Evolutionary conservation across 2,113 vertebrate species (phyloP).

Genomic region (Podocnemis expansa): DNA sequence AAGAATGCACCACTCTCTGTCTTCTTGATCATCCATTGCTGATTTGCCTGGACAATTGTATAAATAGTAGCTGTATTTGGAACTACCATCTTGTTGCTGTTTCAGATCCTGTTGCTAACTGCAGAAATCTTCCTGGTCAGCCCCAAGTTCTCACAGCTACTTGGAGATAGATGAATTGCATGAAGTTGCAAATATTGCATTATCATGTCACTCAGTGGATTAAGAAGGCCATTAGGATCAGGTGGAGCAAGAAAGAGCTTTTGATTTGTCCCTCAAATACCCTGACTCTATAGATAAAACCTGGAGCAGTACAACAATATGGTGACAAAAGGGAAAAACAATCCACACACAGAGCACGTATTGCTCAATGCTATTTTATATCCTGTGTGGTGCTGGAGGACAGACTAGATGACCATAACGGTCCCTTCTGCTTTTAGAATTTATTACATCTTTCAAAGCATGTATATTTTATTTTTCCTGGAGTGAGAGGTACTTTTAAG

Average conservation of each 20-base stretch:
- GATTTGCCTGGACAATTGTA: background rate
- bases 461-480: background rate
- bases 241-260: background rate
- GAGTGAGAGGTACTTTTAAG: background rate
- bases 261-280: background rate
- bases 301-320: background rate
- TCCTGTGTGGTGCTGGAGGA: slow-evolving; percentile 5
- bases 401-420: slow-evolving; percentile 18
- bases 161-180: rapidly evolving
- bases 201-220: background rate
- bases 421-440: slow-evolving; percentile 11
- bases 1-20: background rate
- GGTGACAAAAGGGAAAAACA: background rate
- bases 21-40: background rate
- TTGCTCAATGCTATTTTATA: rapidly evolving
- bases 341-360: background rate
- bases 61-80: background rate
- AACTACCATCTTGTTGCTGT: background rate
- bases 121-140: rapidly evolving
- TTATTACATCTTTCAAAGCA: rapidly evolving
- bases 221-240: background rate
- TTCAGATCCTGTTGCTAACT: rapidly evolving
- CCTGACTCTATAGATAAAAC: background rate
- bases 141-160: rapidly evolving
- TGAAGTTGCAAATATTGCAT: background rate